Conservation (phyloP, 1,140 invertebrate genomes). For the Manduca sexta region DNA sequence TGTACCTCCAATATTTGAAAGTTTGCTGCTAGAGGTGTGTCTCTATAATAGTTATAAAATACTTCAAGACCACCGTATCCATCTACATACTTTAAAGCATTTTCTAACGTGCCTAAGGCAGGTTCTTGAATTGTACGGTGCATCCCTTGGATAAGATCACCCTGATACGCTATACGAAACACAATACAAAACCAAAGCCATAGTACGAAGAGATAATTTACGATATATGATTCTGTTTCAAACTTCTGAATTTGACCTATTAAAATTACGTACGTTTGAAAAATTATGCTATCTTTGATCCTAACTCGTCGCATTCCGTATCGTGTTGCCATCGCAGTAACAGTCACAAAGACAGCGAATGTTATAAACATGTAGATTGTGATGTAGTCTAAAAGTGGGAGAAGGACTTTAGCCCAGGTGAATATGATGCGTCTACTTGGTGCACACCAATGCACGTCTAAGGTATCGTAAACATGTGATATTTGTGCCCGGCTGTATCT, state of each 20-base stretch:
- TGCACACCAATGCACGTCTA: constrained; percentile 33
- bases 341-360: constrained; percentile 19
- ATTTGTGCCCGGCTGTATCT: constrained; percentile 24
- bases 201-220: constrained; percentile 30
- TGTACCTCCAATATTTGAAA: constrained; percentile 18
- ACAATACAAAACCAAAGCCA: constrained; percentile 51
- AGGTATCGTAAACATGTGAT: constrained; percentile 23
- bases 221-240: constrained; percentile 26
- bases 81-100: constrained; percentile 28
- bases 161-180: constrained; percentile 42
- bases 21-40: constrained; percentile 23
- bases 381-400: constrained; percentile 30
- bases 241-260: constrained; percentile 33
- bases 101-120: constrained; percentile 19
- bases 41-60: constrained; percentile 26
- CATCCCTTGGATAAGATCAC: constrained; percentile 34
- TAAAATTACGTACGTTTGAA: constrained; percentile 30
- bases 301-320: constrained; percentile 8
- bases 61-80: constrained; percentile 22
- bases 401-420: constrained; percentile 35
- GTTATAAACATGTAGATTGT: constrained; percentile 25
- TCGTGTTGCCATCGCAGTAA: constrained; percentile 14
- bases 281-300: constrained; percentile 18
- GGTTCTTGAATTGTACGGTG: constrained; percentile 33
- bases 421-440: constrained; percentile 36